These are phyloP conservation scores for Lepus oiostolus DNA, from an alignment of 2,797 vertebrate species.

Conservation along the genomic window DNA sequence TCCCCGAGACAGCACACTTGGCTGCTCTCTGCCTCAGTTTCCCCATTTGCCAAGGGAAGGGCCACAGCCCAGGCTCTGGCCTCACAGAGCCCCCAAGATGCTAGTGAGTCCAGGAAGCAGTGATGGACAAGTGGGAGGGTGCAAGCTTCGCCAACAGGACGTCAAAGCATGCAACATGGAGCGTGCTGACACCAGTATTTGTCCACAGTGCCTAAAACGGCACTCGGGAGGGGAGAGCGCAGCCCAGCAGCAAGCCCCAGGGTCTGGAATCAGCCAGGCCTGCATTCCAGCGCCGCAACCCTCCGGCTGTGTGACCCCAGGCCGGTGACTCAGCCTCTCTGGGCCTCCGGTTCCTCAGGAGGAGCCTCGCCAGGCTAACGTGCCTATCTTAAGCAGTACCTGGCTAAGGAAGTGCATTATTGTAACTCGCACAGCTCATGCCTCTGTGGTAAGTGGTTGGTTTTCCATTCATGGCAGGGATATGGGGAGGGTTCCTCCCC, in stretches of 20 bases:
- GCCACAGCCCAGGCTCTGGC: not conserved
- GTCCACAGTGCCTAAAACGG: fast-evolving
- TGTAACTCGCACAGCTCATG: not conserved
- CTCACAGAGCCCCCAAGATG: not conserved
- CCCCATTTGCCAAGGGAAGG: slow-evolving; percentile 33
- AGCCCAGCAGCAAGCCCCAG: not conserved
- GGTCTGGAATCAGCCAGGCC: not conserved
- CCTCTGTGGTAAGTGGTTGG: not conserved
- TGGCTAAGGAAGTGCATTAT: not conserved
- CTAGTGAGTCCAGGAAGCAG: not conserved
- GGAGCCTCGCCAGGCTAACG: not conserved
- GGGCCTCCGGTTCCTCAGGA: not conserved
- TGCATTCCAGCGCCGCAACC: not conserved
- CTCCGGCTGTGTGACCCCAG: not conserved
- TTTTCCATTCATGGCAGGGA: not conserved
- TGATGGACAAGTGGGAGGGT: not conserved
- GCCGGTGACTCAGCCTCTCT: not conserved
- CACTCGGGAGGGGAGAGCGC: not conserved
- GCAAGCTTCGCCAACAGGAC: not conserved
- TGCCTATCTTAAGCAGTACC: not conserved
- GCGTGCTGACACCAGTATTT: not conserved
- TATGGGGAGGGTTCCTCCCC: not conserved
- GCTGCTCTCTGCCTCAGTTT: slow-evolving; percentile 63
- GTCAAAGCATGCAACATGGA: not conserved
- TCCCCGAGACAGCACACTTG: not conserved